These are phyloP conservation scores for Chromobotia macracanthus DNA, from an alignment of 2,797 vertebrate species.

Conservation along the genomic window DNA sequence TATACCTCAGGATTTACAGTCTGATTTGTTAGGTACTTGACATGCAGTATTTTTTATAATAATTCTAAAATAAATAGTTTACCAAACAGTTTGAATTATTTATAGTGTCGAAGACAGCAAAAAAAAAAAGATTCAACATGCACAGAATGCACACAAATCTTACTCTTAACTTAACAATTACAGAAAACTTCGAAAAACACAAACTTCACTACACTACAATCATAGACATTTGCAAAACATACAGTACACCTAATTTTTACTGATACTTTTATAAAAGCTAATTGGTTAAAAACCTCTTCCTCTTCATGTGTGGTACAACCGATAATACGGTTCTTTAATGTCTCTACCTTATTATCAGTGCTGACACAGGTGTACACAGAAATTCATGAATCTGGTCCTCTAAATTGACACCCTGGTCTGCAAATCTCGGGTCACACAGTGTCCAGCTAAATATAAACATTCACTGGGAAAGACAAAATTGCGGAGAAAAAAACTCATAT, in stretches of 20 bases:
- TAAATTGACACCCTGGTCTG: slow-evolving; percentile 21
- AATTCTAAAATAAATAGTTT: no score
- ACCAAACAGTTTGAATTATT: no score
- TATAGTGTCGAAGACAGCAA: no score
- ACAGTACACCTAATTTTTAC: no score
- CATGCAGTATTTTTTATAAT: no score
- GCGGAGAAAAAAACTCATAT: slow-evolving; percentile 33
- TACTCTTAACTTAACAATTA: no score
- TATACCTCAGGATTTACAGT: neutral
- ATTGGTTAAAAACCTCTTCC: neutral
- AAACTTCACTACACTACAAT: no score
- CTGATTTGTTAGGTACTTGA: neutral
- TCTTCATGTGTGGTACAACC: slow-evolving; percentile 15
- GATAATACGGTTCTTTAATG: neutral
- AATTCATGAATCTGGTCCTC: slow-evolving; percentile 7
- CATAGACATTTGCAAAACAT: neutral
- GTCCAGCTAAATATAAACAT: slow-evolving; percentile 25
- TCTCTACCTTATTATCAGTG: slow-evolving; percentile 1
- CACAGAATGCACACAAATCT: no score
- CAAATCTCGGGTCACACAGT: neutral
- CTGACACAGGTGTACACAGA: slow-evolving; percentile 15
- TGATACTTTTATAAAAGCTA: no score
- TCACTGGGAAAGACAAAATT: slow-evolving; percentile 15
- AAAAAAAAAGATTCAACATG: no score
- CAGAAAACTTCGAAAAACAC: no score